Percentiles rank a stretch among this genome's conserved stretches.
Evolutionary conservation across 2,797 vertebrate genomes (phyloP).

Genomic region (Manis crassicaudata): DNA sequence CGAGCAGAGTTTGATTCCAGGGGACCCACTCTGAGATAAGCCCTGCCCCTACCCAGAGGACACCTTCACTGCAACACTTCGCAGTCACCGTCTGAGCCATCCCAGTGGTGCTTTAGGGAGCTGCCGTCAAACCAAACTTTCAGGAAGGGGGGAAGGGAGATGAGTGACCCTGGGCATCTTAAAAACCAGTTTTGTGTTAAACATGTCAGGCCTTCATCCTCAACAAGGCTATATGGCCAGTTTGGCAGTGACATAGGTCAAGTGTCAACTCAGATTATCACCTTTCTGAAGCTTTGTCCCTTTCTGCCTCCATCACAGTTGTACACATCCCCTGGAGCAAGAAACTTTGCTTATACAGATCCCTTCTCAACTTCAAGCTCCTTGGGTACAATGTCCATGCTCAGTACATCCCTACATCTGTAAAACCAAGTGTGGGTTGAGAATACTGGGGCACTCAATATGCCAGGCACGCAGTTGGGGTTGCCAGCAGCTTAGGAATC

Average conservation of each 20-base stretch:
- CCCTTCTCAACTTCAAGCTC: neutral
- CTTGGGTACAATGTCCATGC: too few species aligned
- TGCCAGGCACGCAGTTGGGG: too few species aligned
- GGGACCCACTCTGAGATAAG: neutral
- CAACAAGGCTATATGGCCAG: neutral
- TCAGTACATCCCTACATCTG: neutral
- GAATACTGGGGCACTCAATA: neutral
- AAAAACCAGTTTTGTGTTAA: neutral
- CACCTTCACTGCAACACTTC: neutral
- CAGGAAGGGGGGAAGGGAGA: neutral
- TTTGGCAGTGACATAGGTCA: neutral
- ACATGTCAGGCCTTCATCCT: neutral
- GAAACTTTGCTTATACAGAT: neutral
- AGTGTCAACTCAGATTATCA: neutral
- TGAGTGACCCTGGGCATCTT: neutral
- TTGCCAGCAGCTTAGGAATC: neutral
- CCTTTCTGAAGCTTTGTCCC: neutral
- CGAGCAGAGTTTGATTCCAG: neutral
- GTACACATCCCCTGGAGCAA: neutral
- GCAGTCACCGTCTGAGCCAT: neutral
- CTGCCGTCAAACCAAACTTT: neutral
- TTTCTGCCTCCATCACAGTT: neutral
- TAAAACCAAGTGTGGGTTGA: neutral
- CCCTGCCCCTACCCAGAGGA: neutral
- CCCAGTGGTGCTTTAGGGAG: neutral